Evolutionary conservation across 2,797 vertebrate species (phyloP).

Genomic region (Psittacula echo): DNA sequence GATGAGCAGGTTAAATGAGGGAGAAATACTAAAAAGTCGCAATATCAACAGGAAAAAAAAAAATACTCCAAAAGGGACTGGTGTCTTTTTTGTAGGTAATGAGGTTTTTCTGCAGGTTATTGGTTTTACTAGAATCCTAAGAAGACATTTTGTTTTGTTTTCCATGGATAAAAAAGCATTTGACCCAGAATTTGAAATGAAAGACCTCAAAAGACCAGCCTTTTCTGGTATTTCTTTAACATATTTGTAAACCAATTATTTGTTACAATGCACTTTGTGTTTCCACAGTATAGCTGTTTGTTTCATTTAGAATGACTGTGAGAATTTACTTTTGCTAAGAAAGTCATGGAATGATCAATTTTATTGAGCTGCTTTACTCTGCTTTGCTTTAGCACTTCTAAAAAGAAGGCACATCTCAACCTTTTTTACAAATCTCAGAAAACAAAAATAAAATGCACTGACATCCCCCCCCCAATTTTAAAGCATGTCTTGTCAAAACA

Average conservation of each 20-base stretch:
- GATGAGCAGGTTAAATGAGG: background rate
- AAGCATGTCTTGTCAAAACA: background rate
- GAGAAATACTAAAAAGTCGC: background rate
- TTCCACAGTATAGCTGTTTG: background rate
- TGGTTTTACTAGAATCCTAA: background rate
- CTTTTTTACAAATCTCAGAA: background rate
- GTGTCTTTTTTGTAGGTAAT: background rate
- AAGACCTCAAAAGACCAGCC: background rate
- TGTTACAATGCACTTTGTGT: background rate
- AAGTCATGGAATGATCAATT: background rate
- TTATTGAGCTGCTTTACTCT: background rate
- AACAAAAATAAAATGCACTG: background rate
- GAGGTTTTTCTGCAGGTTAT: background rate
- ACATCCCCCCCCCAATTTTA: background rate
- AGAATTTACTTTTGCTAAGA: conserved; percentile 1
- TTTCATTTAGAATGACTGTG: background rate
- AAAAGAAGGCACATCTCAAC: background rate
- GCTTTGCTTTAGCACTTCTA: background rate
- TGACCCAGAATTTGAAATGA: background rate
- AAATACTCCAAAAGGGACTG: background rate
- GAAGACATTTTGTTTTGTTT: background rate
- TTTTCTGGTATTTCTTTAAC: background rate
- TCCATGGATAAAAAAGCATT: background rate
- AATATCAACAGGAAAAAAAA: background rate
- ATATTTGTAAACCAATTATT: background rate